Conservation (phyloP, 2,113 vertebrate genomes). For the Peucedramus taeniatus region DNA sequence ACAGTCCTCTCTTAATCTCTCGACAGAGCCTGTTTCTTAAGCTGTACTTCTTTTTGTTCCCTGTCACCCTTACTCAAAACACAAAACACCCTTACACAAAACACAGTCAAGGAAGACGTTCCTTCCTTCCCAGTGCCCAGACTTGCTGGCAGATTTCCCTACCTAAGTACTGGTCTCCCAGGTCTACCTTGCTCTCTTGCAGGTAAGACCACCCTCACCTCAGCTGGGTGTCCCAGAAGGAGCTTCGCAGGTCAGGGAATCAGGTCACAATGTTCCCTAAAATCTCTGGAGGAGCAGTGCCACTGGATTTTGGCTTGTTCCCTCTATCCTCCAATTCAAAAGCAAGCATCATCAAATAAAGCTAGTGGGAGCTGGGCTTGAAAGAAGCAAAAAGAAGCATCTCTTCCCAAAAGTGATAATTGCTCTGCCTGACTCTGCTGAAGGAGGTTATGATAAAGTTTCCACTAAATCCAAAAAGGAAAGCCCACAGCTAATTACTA, state of each 20-base stretch:
- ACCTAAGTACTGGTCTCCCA: neutral
- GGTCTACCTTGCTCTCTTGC: neutral
- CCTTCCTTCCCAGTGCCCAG: neutral
- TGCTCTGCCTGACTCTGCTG: neutral
- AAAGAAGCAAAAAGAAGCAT: neutral
- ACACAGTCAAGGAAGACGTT: fast-evolving
- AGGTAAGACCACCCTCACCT: neutral
- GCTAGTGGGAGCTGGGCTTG: neutral
- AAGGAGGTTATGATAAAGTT: neutral
- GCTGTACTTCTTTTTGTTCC: neutral
- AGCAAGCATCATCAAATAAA: neutral
- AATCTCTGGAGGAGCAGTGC: neutral
- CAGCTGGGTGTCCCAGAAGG: neutral
- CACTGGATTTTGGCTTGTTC: neutral
- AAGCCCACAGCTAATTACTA: neutral
- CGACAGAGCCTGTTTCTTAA: neutral
- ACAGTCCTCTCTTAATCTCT: neutral
- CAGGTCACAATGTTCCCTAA: neutral
- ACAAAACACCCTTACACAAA: neutral
- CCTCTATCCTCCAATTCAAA: neutral
- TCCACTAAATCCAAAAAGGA: neutral
- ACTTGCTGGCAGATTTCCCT: neutral
- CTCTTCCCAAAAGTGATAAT: neutral
- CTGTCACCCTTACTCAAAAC: neutral
- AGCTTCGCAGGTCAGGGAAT: neutral